Evolutionary conservation across 2,797 vertebrate species (phyloP), one percentile per base, ranked within the genome.

Genomic region (Prionace glauca): DNA sequence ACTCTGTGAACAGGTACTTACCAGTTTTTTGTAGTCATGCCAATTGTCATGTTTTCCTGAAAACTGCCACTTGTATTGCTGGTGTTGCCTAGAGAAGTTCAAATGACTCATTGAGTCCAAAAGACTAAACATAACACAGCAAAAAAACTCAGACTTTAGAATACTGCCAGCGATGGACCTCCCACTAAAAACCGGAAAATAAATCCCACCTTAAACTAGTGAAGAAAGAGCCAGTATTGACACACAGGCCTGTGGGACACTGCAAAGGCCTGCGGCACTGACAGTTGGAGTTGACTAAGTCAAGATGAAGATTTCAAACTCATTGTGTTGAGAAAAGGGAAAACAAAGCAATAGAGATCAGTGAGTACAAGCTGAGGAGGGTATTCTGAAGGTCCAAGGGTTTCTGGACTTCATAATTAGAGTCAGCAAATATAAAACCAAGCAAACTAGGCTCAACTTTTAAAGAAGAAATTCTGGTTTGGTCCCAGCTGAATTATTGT

Each of bases 51-150:
- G 0, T 3, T 93, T 12, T 3, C 97, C 97, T 84, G 96, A 71
- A 93, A 97, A 98, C 96, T 98, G 95, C 97, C 98, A 79, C 96
- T 41, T 93, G 69, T 95, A 32, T 81, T 96, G 93, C 90, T 67
- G 62, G 1, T 96, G 95, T 12, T 69, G 72, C 96, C 96, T 32
- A 91, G 95, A 84, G 32, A 29, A 0, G 2, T 7, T 0, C 8
- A 96, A 12, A 22, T 72, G 94, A 95, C 0, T 96, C 0, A 2
- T 32, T 16, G 67, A 65, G 0, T 65, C 56, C 11, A 36, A 67
- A 93, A 93, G 20, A 67, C 60, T 65, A 29, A 65, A 3, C 32
- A 65, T 62, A 1, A 2, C 91, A 62, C 18, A 60, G 20, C 36
- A 65, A 41, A 67, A 67, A 71, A 93, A 65, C 22, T 0, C 60